These are phyloP conservation scores for Liparis tanakae DNA, from an alignment of 2,797 vertebrate genomes.

Conservation along the genomic window DNA sequence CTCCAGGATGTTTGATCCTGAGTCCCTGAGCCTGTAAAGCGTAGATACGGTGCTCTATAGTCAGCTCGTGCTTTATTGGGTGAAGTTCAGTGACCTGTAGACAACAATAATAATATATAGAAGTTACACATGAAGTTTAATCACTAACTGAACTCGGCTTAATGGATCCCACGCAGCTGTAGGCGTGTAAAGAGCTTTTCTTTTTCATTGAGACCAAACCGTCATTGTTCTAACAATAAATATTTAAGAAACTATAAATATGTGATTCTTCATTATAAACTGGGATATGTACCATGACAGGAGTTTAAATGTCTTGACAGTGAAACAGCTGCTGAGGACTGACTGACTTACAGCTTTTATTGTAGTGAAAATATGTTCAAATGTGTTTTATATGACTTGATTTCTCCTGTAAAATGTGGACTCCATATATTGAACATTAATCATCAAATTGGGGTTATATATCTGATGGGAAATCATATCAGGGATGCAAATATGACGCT, in stretches of 20 bases:
- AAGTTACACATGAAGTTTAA: slow-evolving; percentile 30
- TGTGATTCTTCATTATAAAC: slow-evolving; percentile 22
- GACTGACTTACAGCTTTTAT: background rate
- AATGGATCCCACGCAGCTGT: background rate
- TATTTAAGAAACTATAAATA: slow-evolving; percentile 16
- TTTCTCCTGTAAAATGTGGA: background rate
- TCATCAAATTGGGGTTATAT: too few relatives aligned
- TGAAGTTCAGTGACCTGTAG: slow-evolving; percentile 3
- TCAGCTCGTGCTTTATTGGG: slow-evolving; percentile 10
- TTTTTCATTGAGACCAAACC: slow-evolving; percentile 21
- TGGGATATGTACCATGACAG: background rate
- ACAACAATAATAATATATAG: slow-evolving; percentile 15
- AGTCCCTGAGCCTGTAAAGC: slow-evolving; percentile 23
- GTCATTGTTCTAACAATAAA: slow-evolving; percentile 62
- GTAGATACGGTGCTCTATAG: slow-evolving; percentile 18
- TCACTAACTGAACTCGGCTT: slow-evolving; percentile 25
- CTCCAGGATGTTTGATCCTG: slow-evolving; percentile 10
- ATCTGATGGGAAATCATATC: too few relatives aligned
- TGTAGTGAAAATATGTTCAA: background rate
- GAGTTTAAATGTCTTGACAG: background rate
- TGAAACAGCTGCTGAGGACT: background rate
- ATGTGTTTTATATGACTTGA: background rate
- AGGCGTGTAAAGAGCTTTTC: slow-evolving; percentile 21
- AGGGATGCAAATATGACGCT: too few relatives aligned
- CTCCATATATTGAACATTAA: too few relatives aligned